Conservation (phyloP, 2,113 vertebrate species). For the Scophthalmus maximus region DNA sequence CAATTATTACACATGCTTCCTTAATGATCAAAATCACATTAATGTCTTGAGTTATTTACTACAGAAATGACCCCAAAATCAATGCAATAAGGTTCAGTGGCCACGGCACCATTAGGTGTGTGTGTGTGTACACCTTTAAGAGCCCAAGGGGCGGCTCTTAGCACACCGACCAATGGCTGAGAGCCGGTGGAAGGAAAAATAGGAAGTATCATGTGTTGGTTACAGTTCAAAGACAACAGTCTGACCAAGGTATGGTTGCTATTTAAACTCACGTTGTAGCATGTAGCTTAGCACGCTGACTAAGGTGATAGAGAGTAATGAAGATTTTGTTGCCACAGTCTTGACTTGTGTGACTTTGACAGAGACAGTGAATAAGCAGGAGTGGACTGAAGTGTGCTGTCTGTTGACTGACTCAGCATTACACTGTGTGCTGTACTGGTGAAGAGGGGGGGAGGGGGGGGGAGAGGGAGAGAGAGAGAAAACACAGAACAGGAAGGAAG, state of each 20-base stretch:
- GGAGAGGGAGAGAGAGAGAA: constrained; percentile 7
- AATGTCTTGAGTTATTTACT: background rate
- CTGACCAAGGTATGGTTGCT: constrained; percentile 58
- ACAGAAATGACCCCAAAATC: too few relatives aligned
- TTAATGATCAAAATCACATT: background rate
- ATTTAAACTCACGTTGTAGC: constrained; percentile 24
- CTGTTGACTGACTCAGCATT: constrained; percentile 74
- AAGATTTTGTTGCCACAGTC: background rate
- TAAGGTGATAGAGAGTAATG: background rate
- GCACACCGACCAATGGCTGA: constrained; percentile 68
- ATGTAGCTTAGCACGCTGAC: background rate
- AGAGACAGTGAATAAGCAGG: constrained; percentile 40
- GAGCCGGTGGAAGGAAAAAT: constrained; percentile 52
- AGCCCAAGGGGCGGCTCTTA: constrained; percentile 50
- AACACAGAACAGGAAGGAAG: background rate
- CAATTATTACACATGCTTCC: too few relatives aligned
- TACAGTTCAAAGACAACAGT: constrained; percentile 50
- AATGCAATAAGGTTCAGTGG: background rate
- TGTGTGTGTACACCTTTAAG: constrained; percentile 82
- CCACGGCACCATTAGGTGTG: too few relatives aligned
- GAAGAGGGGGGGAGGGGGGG: constrained; percentile 1
- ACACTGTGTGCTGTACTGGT: constrained; percentile 39
- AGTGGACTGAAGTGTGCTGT: constrained; percentile 30
- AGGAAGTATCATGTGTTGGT: constrained; percentile 77
- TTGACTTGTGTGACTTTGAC: constrained; percentile 1